Evolutionary conservation across 1,140 invertebrate species (phyloP).

Genomic region (Ceratina japonica): DNA sequence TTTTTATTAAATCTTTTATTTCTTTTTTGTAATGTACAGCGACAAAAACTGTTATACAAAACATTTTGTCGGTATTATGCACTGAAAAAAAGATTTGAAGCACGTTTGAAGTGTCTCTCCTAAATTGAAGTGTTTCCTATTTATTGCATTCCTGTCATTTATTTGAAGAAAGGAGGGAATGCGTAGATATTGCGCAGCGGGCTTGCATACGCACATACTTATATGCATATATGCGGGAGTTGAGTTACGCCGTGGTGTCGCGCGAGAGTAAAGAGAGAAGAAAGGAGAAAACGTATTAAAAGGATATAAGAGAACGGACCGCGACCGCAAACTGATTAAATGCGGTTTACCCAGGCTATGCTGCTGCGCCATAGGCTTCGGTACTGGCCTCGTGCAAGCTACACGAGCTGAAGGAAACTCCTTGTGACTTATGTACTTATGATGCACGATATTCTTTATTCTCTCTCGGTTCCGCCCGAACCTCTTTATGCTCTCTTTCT

Average conservation of each 20-base stretch:
- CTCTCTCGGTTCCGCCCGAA: conserved; percentile 1
- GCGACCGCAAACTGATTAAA: conserved; percentile 77
- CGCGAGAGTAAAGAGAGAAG: conserved; percentile 52
- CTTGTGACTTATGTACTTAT: conserved; percentile 35
- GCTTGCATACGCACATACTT: not conserved
- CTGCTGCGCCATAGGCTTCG: conserved; percentile 36
- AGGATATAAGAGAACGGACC: conserved; percentile 62
- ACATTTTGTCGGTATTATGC: too few species aligned
- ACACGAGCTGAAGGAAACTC: conserved; percentile 39
- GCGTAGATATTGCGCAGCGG: conserved; percentile 39
- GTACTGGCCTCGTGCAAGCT: conserved; percentile 50
- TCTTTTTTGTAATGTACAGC: too few species aligned
- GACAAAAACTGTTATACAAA: too few species aligned
- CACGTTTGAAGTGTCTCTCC: too few species aligned
- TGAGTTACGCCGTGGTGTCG: conserved; percentile 67
- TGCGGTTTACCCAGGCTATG: conserved; percentile 65
- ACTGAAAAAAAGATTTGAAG: too few species aligned
- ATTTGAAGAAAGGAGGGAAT: conserved; percentile 25
- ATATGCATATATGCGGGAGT: conserved; percentile 55
- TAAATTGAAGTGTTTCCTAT: not conserved
- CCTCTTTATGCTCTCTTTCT: not conserved
- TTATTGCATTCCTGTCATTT: conserved; percentile 20
- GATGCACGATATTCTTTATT: not conserved
- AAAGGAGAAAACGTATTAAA: conserved; percentile 60
- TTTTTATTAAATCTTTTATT: too few species aligned